These are phyloP conservation scores for Meda fulgida DNA, from an alignment of 2,797 vertebrate genomes.

Conservation along the genomic window DNA sequence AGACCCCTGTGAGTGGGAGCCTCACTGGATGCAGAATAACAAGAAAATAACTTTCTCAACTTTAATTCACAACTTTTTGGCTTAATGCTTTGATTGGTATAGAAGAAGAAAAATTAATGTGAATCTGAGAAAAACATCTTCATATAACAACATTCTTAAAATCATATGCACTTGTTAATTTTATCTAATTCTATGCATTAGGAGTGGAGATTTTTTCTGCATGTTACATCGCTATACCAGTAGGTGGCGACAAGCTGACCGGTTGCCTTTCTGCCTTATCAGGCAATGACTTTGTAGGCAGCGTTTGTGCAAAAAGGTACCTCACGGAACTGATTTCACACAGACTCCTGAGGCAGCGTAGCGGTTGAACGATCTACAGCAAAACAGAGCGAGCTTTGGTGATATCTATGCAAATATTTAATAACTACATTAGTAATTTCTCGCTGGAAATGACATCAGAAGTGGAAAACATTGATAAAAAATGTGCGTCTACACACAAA, in stretches of 20 bases:
- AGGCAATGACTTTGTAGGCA: no score
- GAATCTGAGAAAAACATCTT: background rate
- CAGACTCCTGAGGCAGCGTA: background rate
- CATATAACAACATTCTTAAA: background rate
- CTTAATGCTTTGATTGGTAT: conserved; percentile 1
- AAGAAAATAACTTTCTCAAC: conserved; percentile 7
- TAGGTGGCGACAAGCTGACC: background rate
- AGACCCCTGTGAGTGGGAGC: conserved; percentile 34
- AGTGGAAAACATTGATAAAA: no score
- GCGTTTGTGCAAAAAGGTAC: no score
- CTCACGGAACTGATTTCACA: background rate
- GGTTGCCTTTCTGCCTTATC: background rate
- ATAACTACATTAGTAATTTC: no score
- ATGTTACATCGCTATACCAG: background rate
- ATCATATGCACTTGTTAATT: background rate
- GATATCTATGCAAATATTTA: no score
- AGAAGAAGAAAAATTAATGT: background rate
- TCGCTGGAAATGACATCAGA: no score
- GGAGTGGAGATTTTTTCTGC: background rate
- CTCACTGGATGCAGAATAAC: conserved; percentile 16
- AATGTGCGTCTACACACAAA: no score
- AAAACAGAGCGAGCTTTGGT: no score
- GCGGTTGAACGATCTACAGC: background rate
- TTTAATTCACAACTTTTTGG: conserved; percentile 16
- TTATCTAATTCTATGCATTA: background rate